Evolutionary conservation across 2,888 invertebrate genomes (phyloP), one percentile per base, ranked within the genome.

Genomic region (Papilio elwesi): DNA sequence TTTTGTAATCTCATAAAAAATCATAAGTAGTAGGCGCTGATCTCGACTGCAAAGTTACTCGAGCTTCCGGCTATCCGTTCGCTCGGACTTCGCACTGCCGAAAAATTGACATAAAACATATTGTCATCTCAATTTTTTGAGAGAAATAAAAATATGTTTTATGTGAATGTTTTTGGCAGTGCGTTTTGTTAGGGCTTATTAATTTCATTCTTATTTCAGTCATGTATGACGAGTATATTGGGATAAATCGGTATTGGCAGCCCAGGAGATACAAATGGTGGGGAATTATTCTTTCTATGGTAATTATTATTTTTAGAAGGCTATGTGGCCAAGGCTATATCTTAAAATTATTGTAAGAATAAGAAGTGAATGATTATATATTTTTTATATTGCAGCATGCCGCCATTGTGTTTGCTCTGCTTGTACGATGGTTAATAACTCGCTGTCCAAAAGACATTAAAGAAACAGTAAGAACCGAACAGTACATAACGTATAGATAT

Each of bases 191-290:
- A 47, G 12, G 12, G 7, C 10, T 68, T 16, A 55, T 68, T 13
- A 10, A 15, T 15, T 48, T 12, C n/a, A 11, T 57, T 57, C 16
- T 26, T 57, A 12, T 63, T 59, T 38, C 65, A 71, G 70, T 38
- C n/a, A 65, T 65, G 70, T 65, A 13, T n/a, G 65, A 65, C 15
- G 10, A 55, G 2, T 11, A 10, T 8, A 12, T 71, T 38, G 38
- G 36, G 38, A 38, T 65, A 38, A 71, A 71, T 57, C 70, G 70
- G 38, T 65, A 65, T 51, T 71, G 70, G 70, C 55, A 71, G 52
- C 55, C 70, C 15, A 57, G 36, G 16, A 26, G 65, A n/a, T 57
- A 16, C 48, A 71, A 71, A 53, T 71, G 55, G 70, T 65, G 65
- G 70, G 36, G 65, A 9, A 49, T 47, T 15, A 49, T 71, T 49